A percentile compares a stretch with the other conserved stretches of the same genome.
phyloP scores from a whole-genome alignment of 1,140 invertebrate species.

The Periplaneta americana region DNA sequence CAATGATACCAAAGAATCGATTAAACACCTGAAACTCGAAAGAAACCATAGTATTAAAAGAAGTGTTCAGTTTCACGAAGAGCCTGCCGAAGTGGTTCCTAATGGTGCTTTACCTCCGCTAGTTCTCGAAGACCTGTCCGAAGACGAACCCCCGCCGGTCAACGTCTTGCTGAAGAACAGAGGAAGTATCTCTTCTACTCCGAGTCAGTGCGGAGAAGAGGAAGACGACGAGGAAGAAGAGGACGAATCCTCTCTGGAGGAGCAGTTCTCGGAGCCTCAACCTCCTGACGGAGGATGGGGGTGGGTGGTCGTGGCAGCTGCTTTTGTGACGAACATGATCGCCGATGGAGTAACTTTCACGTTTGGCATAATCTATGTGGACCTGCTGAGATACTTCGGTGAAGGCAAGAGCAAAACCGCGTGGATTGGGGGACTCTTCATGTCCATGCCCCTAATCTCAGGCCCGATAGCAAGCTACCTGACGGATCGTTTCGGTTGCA shows the following conservation, averaged over 20 bases:
- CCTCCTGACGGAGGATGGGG: constrained; percentile 74
- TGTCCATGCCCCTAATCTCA: constrained; percentile 80
- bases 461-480: constrained; percentile 85
- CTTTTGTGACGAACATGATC: constrained; percentile 87
- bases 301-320: constrained; percentile 76
- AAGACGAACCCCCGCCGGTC: constrained; percentile 36
- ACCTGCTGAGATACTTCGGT: constrained; percentile 73
- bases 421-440: constrained; percentile 84
- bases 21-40: constrained; percentile 29
- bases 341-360: constrained; percentile 86
- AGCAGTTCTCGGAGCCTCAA: constrained; percentile 50
- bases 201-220: not conserved
- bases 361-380: constrained; percentile 76
- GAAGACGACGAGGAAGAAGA: constrained; percentile 29
- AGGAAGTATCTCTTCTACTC: not conserved
- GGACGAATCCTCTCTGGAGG: constrained; percentile 51
- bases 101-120: not conserved
- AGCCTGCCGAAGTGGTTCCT: not conserved
- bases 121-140: not conserved
- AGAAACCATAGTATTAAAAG: constrained; percentile 35
- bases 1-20: constrained; percentile 28
- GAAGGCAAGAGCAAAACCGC: constrained; percentile 81
- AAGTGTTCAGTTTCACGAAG: constrained; percentile 10
- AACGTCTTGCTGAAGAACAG: constrained; percentile 32
- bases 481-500: constrained; percentile 77